Conservation (phyloP, 2,888 invertebrate genomes). For the Agrochola macilenta region DNA sequence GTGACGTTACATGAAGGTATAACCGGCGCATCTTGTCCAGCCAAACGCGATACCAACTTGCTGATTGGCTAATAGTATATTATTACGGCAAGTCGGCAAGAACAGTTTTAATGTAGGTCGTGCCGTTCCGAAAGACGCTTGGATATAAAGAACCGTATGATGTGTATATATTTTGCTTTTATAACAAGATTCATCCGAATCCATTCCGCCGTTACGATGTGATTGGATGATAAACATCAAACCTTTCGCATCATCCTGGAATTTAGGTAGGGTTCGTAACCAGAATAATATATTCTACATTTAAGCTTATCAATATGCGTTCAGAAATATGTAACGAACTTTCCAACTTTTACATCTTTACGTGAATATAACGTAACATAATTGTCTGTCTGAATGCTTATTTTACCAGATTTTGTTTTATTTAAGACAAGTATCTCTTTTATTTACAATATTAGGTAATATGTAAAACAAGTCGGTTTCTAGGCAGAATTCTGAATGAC, state of each 20-base stretch:
- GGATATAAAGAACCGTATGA: neutral
- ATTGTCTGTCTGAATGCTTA: neutral
- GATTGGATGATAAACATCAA: slow-evolving; percentile 30
- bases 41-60: too few species aligned
- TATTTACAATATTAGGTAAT: too few species aligned
- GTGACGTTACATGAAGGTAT: too few species aligned
- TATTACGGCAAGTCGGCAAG: too few species aligned
- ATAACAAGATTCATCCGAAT: slow-evolving; percentile 12
- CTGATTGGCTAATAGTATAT: too few species aligned
- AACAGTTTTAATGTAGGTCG: too few species aligned
- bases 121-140: neutral
- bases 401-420: neutral
- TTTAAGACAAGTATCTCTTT: neutral
- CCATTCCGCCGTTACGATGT: neutral
- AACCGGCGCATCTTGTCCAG: too few species aligned
- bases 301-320: slow-evolving; percentile 20
- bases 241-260: neutral
- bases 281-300: slow-evolving; percentile 23
- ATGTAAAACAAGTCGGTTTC: too few species aligned
- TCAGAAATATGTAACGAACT: slow-evolving; percentile 10
- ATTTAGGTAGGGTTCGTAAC: neutral
- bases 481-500: neutral
- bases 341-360: neutral
- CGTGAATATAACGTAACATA: neutral
- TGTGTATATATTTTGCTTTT: slow-evolving; percentile 1